Evolutionary conservation across 1,140 invertebrate genomes (phyloP), one percentile per base, ranked within the genome.

Genomic region (Pantala flavescens): DNA sequence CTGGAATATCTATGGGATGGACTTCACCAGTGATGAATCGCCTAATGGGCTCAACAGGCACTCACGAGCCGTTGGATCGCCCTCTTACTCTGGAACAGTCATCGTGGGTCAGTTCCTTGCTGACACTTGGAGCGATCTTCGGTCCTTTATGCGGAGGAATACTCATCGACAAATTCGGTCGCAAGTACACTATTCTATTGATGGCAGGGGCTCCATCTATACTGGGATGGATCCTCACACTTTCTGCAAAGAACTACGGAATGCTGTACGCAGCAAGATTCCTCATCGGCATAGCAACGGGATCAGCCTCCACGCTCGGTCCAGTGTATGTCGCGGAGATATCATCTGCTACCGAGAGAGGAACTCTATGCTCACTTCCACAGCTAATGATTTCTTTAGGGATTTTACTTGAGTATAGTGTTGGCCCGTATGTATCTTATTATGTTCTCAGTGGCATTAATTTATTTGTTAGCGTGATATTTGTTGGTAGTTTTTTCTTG

Each of bases 301-400:
- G 87, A 21, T 88, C 88, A 5, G 84, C 89, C 11, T 87, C 86
- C 36, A 85, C 89, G 0, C 88, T 89, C 0, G 90, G 88, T 0
- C 92, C 93, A 0, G 86, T 93, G 73, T 96, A 95, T 79, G 90
- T 91, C 0, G 90, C 90, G 23, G 94, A 96, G 84, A 92, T 93
- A 43, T 88, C 91, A 0, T 90, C 94, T 77, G 90, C 88, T 75
- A 85, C 88, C 10, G 90, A 94, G 76, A 84, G 94, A 49, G 94
- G 94, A 10, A 88, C 88, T 0, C 83, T 95, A 0, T 93, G 92
- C 9, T 90, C 90, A 23, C 90, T 89, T 77, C 92, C 92, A 77
- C 92, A 94, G 79, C 81, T 94, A 11, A 89, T 91, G 85, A 86
- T 93, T 36, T 91, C 89, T 0, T 80, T 89, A 21, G 93, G 92